Base-by-base conservation (phyloP, 92 coral and sea anemone species). In the Umimayanthus kanabou region DNA sequence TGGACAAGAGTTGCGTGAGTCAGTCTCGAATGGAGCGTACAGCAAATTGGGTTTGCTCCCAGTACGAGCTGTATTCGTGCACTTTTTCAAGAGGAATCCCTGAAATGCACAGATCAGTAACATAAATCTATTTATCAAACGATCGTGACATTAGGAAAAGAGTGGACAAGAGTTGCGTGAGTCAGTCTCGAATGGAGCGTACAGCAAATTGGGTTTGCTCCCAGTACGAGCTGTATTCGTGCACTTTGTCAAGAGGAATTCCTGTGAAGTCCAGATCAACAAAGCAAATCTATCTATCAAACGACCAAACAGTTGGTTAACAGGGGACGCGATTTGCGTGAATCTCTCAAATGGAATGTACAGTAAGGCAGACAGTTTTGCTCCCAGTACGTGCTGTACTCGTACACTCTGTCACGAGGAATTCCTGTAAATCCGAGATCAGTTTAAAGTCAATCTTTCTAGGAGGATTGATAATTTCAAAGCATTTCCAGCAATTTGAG, bases 341-440 rank as follows among this genome's bases (percentile, higher is more conserved):
- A 45, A 9, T 9, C 50, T 1, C 71, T 97, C 98, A 33, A 97
- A 97, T 2, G 98, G 99, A 16, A 98, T 96, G 89, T 97, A 97
- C 67, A 97, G 16, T 45, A 33, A 2, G 2, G 80, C 57, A 90
- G 88, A 20, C 99, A 90, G 1, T 97, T 89, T 85, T 93, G 99
- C 81, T 97, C 99, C 99, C 99, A 97, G 95, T 97, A 97, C 33
- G n/a, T n/a, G n/a, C n/a, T n/a, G n/a, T n/a, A n/a, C n/a, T n/a
- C n/a, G n/a, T 93, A 93, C 40, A 97, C 98, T 14, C 89, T 89
- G 45, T 95, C 93, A 25, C 94, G 80, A 2, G 93, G 91, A 76
- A 95, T 94, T 39, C 98, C 97, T 97, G 6, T 9, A 42, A 45
- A 55, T 9, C 37, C 45, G 9, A 39, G 29, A 18, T n/a, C n/a